phyloP scores from a whole-genome alignment of 2,888 invertebrate genomes.

The Disparrhopalites patrizii region DNA sequence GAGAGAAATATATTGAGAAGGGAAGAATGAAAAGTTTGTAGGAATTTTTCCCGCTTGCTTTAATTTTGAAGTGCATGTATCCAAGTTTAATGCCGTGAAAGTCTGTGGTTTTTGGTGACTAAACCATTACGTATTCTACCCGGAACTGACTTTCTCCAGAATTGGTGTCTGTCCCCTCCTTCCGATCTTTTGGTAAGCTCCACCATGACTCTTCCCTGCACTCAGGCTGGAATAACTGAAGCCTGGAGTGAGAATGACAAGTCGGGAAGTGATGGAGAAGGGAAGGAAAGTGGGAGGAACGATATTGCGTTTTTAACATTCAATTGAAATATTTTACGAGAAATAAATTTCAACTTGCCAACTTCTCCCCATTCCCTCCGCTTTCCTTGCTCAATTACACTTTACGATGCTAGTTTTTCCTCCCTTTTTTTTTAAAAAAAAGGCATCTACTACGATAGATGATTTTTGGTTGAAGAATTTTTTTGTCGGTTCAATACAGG shows the following conservation, averaged over 20 bases:
- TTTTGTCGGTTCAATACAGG: not conserved
- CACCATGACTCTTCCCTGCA: no score
- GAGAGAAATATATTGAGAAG: no score
- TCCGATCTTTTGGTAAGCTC: no score
- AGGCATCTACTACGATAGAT: not conserved
- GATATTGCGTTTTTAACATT: not conserved
- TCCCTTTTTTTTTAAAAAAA: not conserved
- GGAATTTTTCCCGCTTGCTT: not conserved
- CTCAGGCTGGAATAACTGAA: no score
- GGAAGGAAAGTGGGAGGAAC: not conserved
- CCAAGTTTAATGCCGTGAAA: not conserved
- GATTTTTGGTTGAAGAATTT: not conserved
- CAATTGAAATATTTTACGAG: conserved; percentile 4
- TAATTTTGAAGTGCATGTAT: not conserved
- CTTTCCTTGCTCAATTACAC: conserved; percentile 1
- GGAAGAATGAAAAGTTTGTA: not conserved
- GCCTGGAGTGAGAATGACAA: no score
- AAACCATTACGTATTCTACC: no score
- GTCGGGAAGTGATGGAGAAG: no score
- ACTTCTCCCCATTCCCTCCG: no score
- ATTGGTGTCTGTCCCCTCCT: not conserved
- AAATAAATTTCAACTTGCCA: conserved; percentile 8
- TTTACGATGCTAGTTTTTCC: not conserved
- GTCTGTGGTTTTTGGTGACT: conserved; percentile 1
- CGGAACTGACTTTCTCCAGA: not conserved